phyloP scores from a whole-genome alignment of 2,888 invertebrate genomes.

The Ormyrus thymus region DNA sequence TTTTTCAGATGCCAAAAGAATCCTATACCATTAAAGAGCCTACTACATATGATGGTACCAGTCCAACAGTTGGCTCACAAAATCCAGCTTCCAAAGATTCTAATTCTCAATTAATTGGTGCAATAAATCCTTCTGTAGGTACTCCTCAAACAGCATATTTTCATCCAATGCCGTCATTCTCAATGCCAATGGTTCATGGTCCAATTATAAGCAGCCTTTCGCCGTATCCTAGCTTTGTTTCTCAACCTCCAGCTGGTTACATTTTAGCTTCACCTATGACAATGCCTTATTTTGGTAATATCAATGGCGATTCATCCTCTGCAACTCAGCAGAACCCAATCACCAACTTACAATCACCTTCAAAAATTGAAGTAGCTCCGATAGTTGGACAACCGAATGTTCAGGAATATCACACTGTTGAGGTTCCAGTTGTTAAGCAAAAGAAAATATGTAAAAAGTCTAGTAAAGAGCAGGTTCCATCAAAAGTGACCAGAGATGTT shows the following conservation, averaged over 20 bases:
- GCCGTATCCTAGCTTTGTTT: conserved; percentile 19
- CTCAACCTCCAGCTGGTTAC: conserved; percentile 15
- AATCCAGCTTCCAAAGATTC: too few species aligned
- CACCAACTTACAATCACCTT: too few species aligned
- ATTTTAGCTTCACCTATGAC: conserved; percentile 34
- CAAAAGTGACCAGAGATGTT: conserved; percentile 33
- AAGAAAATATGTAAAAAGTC: conserved; percentile 51
- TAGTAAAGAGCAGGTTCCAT: conserved; percentile 3
- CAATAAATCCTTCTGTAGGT: conserved; percentile 28
- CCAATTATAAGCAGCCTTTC: conserved; percentile 16
- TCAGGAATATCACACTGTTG: background rate
- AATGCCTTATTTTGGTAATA: conserved; percentile 11
- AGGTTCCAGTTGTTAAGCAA: background rate
- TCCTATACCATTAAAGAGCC: too few species aligned
- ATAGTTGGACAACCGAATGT: background rate
- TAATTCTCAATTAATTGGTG: background rate
- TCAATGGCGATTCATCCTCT: too few species aligned
- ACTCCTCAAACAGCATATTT: conserved; percentile 21
- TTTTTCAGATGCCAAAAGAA: too few species aligned
- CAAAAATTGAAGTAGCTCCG: too few species aligned
- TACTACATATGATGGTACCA: background rate
- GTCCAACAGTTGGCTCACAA: conserved; percentile 12
- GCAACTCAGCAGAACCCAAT: too few species aligned
- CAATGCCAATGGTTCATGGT: conserved; percentile 29
- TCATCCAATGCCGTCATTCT: conserved; percentile 18